Base-by-base conservation (phyloP, 2,113 vertebrate genomes). In the Zeus faber region DNA sequence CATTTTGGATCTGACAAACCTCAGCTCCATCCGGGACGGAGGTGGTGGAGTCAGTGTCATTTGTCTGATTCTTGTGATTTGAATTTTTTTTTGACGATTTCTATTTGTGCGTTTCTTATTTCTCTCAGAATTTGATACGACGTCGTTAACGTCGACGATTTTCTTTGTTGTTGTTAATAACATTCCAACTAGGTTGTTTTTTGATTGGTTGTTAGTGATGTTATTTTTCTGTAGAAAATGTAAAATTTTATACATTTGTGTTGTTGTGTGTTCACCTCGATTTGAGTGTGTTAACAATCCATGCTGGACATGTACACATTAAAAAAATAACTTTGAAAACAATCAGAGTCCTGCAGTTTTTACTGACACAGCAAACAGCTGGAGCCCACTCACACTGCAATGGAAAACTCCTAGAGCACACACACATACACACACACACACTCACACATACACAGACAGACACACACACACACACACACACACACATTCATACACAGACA, bases 231-330 rank as follows among this genome's bases (percentile, higher is more conserved):
- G 74, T 88, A 87, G 83, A 80, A 80, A 83, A 68, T 73, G 68
- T 72, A 81, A 82, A 60, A 81, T 89, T 89, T 91, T 87, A 84
- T 89, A 89, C 85, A 80, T 88, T 77, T 84, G 77, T 79, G 81
- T 88, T 73, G 56, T 63, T 81, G 82, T 84, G 82, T 86, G 86
- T 83, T 89, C 80, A 82, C 78, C 75, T 87, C 80, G 80, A 84
- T 80, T 87, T 88, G 82, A 83, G 73, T 85, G 87, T 90, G 85
- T 89, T 89, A 88, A 86, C 78, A 67, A 87, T 85, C 86, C 89
- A 90, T 91, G 86, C 89, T 89, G 88, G 88, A 89, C 89, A 90
- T 90, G 89, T 89, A 86, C 84, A 87, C 82, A 87, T 82, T 86
- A 89, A 89, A 87, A 66, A 74, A 85, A 55, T n/a, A 49, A 66